Base-by-base conservation (phyloP, 2,888 invertebrate genomes). In the Tenthredo livida region DNA sequence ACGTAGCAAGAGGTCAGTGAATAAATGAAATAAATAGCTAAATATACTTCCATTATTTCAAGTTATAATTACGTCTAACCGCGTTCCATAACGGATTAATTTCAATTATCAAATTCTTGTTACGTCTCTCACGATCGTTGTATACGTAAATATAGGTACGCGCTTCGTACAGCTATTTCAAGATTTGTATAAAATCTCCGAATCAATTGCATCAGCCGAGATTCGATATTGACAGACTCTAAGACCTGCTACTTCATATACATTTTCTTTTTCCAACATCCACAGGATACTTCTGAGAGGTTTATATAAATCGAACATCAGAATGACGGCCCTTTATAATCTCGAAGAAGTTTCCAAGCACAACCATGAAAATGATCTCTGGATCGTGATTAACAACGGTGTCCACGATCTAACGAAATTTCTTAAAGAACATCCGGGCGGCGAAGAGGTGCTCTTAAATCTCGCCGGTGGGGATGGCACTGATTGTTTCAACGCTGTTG, bases 401-500 rank as follows among this genome's bases (percentile, higher is more conserved):
- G 94, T 95, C 5, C 96, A 95, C 90, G 94, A 96, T 90, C 92
- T 96, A 1, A 95, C 95, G 25, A 94, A 94, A 87, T 95, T 95
- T 89, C 87, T 95, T 29, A 93, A 94, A 86, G 95, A 95, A 90
- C 95, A 95, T 91, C 95, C 95, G 67, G 95, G 96, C 21, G 95
- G 95, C 15, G 95, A 96, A 89, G 96, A 96, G 88, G 95, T 95
- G 29, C 91, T 96, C 43, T 77, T 95, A 40, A 94, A 94, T 84
- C 93, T 95, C 87, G 95, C 94, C 70, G 95, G 95, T 85, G 91
- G 92, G 86, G 95, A 96, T 91, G 95, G 94, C 0, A 95, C 96
- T 2, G 94, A 94, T 87, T 94, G 95, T 37, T 96, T 96, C 93
- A 95, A 96, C 91, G 96, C 96, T 90, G 95, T 96, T 84, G 96